Evolutionary conservation across 2,113 vertebrate genomes (phyloP).

Genomic region (Pelobates fuscus): DNA sequence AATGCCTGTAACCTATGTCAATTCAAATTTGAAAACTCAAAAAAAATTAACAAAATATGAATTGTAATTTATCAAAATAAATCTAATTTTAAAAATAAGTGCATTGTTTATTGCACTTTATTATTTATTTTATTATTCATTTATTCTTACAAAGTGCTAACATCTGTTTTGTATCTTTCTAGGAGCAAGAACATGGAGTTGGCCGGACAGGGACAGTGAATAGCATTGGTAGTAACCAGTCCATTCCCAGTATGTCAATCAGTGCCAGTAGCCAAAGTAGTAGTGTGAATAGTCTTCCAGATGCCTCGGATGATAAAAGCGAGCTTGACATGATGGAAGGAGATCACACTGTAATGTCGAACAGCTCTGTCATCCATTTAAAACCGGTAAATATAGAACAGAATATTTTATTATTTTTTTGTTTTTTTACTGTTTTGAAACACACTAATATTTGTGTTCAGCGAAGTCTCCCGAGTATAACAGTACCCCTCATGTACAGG

Average conservation of each 20-base stretch:
- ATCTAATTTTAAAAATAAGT: too few species aligned
- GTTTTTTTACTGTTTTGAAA: background rate
- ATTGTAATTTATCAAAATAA: too few species aligned
- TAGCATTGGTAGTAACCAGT: slow-evolving; percentile 98
- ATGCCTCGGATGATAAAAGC: slow-evolving; percentile 92
- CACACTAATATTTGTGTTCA: too few species aligned
- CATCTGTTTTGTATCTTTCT: slow-evolving; percentile 50
- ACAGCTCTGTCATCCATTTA: slow-evolving; percentile 94
- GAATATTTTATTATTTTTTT: too few species aligned
- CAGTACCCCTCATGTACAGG: too few species aligned
- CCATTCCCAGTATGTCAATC: slow-evolving; percentile 98
- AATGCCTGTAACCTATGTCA: too few species aligned
- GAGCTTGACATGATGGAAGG: slow-evolving; percentile 93
- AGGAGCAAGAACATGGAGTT: slow-evolving; percentile 91
- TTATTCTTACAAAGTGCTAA: too few species aligned
- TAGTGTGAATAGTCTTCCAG: slow-evolving; percentile 96
- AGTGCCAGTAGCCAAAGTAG: slow-evolving; percentile 99
- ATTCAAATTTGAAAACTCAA: too few species aligned
- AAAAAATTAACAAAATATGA: too few species aligned
- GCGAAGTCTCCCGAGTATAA: too few species aligned
- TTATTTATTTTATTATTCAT: too few species aligned
- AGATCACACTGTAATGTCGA: slow-evolving; percentile 97
- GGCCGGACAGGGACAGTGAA: slow-evolving; percentile 94
- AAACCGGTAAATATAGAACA: slow-evolving; percentile 86
- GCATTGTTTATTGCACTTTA: too few species aligned